Conservation (phyloP, 2,888 invertebrate species). For the Polyommatus iphigenia region DNA sequence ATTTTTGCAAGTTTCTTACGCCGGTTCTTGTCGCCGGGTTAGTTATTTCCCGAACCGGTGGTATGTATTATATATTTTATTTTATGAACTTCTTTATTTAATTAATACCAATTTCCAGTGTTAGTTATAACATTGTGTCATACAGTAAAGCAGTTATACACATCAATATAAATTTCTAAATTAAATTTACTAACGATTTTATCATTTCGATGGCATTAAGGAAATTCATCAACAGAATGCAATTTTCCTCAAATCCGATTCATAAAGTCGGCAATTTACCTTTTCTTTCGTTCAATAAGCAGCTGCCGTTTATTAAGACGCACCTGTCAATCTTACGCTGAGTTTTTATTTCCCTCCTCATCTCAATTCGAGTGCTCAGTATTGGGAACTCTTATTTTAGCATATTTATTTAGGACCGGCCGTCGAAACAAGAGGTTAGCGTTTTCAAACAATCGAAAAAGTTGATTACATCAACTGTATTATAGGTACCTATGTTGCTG, state of each 20-base stretch:
- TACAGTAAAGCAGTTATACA: no score
- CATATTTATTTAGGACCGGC: constrained; percentile 65
- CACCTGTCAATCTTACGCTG: constrained; percentile 77
- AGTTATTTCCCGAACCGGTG: no score
- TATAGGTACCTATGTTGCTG: not conserved
- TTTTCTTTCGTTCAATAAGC: constrained; percentile 70
- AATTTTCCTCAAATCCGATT: constrained; percentile 46
- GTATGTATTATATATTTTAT: no score
- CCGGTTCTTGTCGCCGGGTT: no score
- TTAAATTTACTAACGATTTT: not conserved
- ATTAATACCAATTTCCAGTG: no score
- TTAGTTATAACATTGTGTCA: no score
- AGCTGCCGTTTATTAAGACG: constrained; percentile 78
- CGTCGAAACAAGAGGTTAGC: constrained; percentile 47
- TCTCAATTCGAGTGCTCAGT: constrained; percentile 64
- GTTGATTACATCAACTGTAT: constrained; percentile 58
- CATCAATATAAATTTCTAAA: not conserved
- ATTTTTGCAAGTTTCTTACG: no score
- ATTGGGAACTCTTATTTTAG: constrained; percentile 60
- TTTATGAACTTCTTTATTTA: no score
- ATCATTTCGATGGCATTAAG: not conserved
- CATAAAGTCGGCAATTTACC: constrained; percentile 66
- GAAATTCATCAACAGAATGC: constrained; percentile 39
- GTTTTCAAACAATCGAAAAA: constrained; percentile 57
- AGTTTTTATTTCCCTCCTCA: constrained; percentile 72